Conservation (phyloP, 1,140 invertebrate species). For the Neodiprion virginianus region DNA sequence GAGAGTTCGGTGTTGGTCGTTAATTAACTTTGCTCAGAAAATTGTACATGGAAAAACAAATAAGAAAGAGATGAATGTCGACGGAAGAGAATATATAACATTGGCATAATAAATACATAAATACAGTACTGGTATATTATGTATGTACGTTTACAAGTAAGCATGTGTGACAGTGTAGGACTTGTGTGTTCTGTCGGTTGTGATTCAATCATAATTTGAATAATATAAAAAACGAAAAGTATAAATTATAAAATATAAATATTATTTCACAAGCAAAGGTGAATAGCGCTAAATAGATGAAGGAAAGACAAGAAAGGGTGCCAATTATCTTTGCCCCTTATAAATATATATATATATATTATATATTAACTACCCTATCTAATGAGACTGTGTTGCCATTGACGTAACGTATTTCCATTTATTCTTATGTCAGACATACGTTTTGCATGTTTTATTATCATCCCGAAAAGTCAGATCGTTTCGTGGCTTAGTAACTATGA, state of each 20-base stretch:
- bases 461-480: neutral
- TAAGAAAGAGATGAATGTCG: neutral
- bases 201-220: neutral
- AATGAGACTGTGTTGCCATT: neutral
- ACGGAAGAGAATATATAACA: slow-evolving; percentile 2
- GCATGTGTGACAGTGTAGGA: slow-evolving; percentile 6
- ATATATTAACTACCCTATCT: neutral
- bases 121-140: neutral
- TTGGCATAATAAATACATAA: neutral
- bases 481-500: neutral
- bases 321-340: neutral
- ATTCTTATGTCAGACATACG: neutral
- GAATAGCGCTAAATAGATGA: neutral
- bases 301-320: neutral
- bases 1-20: slow-evolving; percentile 74
- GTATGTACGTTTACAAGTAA: neutral
- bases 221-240: neutral
- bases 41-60: neutral
- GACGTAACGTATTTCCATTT: slow-evolving; percentile 4
- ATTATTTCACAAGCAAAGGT: neutral
- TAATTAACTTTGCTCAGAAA: slow-evolving; percentile 13
- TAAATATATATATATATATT: neutral
- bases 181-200: slow-evolving; percentile 6
- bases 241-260: slow-evolving; percentile 4
- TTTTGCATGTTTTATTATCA: slow-evolving; percentile 6